Evolutionary conservation across 37 sponge, comb jelly and placozoan genomes (phyloP).

Genomic region (Geodia barretti): DNA sequence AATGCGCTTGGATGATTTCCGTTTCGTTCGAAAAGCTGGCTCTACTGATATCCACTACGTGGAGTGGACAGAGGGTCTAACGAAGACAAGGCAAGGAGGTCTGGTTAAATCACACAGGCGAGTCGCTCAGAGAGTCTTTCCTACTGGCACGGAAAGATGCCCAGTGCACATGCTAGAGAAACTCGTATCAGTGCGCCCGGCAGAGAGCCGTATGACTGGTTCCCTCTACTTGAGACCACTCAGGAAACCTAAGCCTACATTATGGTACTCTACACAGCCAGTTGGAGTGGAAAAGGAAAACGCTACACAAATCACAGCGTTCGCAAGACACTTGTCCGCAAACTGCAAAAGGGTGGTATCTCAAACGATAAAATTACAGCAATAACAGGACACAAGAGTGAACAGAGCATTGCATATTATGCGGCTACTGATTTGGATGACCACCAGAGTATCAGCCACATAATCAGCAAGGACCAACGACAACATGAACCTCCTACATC

Average conservation of each 20-base stretch:
- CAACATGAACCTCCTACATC: too few species aligned
- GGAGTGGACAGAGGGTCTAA: constrained; percentile 14
- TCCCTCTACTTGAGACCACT: constrained; percentile 6
- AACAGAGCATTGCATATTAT: too few species aligned
- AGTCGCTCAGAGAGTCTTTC: not conserved
- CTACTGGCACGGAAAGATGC: not conserved
- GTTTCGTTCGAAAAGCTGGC: constrained; percentile 1
- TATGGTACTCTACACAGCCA: constrained; percentile 12
- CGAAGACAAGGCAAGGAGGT: constrained; percentile 20
- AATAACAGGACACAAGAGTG: constrained; percentile 10
- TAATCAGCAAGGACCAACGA: too few species aligned
- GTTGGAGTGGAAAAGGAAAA: not conserved
- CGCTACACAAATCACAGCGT: constrained; percentile 22
- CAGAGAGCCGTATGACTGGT: not conserved
- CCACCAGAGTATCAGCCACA: too few species aligned
- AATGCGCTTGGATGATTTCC: constrained; percentile 5
- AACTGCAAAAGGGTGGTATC: constrained; percentile 8
- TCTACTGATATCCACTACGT: not conserved
- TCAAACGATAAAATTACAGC: constrained; percentile 18
- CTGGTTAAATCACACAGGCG: not conserved
- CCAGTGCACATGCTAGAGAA: not conserved
- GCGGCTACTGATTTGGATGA: too few species aligned
- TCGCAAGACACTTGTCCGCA: constrained; percentile 1
- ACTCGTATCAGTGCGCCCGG: not conserved
- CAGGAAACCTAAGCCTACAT: not conserved